Evolutionary conservation across 2,888 invertebrate species (phyloP).

Genomic region (Eupithecia vulgata): DNA sequence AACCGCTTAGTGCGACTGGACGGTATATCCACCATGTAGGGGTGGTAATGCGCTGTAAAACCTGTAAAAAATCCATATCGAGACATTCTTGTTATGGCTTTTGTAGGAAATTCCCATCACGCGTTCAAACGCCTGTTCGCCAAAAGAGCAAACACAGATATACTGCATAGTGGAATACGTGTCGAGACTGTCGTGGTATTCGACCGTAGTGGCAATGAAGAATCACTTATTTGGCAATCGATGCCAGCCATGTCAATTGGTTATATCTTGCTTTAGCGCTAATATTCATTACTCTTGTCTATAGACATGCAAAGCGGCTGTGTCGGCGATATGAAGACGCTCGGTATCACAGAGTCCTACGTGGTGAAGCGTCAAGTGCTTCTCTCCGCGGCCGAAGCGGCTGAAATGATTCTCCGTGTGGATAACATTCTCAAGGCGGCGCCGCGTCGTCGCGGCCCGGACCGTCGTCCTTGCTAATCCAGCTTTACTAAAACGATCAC

Average conservation of each 20-base stretch:
- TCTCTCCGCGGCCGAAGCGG: constrained; percentile 97
- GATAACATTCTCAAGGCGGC: constrained; percentile 98
- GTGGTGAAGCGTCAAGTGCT: constrained; percentile 98
- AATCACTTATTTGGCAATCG: background rate
- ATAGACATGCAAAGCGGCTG: constrained; percentile 94
- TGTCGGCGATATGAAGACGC: constrained; percentile 93
- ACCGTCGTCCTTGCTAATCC: constrained; percentile 91
- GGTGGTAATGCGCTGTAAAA: too few species aligned
- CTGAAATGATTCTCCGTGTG: constrained; percentile 99
- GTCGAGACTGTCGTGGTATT: too few species aligned
- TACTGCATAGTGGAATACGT: too few species aligned
- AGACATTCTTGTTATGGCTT: background rate
- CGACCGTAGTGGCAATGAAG: too few species aligned
- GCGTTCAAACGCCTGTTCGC: too few species aligned
- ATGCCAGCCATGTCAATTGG: background rate
- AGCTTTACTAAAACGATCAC: constrained; percentile 6
- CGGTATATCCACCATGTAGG: too few species aligned
- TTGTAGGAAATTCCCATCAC: background rate
- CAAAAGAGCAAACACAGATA: too few species aligned
- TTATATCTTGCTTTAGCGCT: background rate
- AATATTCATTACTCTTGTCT: constrained; percentile 22
- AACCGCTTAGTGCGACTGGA: too few species aligned
- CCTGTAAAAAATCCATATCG: background rate
- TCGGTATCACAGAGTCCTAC: constrained; percentile 98
- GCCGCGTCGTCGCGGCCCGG: constrained; percentile 93